phyloP scores from a whole-genome alignment of 2,888 invertebrate species.

The Morpho deidamia region DNA sequence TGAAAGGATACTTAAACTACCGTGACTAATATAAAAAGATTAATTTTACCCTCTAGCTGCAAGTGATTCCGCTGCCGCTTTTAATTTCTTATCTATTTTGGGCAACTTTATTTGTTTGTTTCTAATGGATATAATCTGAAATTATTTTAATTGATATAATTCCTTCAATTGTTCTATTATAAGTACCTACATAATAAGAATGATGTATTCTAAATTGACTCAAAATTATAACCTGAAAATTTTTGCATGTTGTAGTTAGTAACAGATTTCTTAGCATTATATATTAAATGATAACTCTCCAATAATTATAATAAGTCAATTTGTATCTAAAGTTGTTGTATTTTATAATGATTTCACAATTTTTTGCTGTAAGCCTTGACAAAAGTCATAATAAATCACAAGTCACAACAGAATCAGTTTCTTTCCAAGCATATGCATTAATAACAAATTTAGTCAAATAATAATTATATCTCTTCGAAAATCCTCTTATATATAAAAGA shows the following conservation, averaged over 20 bases:
- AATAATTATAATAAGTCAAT: not conserved
- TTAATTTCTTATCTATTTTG: conserved; percentile 63
- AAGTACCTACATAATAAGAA: not conserved
- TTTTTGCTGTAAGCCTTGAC: no score
- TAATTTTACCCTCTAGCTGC: conserved; percentile 81
- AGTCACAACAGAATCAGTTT: conserved; percentile 1
- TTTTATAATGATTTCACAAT: no score
- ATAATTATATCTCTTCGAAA: no score
- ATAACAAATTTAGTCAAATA: no score
- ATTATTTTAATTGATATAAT: conserved; percentile 10
- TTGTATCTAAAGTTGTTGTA: no score
- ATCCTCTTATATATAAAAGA: no score
- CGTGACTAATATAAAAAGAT: no score
- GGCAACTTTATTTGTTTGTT: conserved; percentile 52
- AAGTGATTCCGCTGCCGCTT: conserved; percentile 80
- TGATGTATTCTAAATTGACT: not conserved
- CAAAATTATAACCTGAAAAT: conserved; percentile 49
- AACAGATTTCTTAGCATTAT: conserved; percentile 41
- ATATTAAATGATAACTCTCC: not conserved
- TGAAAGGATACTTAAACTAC: no score
- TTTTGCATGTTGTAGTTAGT: conserved; percentile 35
- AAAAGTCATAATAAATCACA: not conserved
- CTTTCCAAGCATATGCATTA: not conserved
- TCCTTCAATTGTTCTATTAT: not conserved
- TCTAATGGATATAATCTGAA: conserved; percentile 47